Evolutionary conservation across 2,797 vertebrate genomes (phyloP).

Genomic region (Erpetoichthys calabaricus): DNA sequence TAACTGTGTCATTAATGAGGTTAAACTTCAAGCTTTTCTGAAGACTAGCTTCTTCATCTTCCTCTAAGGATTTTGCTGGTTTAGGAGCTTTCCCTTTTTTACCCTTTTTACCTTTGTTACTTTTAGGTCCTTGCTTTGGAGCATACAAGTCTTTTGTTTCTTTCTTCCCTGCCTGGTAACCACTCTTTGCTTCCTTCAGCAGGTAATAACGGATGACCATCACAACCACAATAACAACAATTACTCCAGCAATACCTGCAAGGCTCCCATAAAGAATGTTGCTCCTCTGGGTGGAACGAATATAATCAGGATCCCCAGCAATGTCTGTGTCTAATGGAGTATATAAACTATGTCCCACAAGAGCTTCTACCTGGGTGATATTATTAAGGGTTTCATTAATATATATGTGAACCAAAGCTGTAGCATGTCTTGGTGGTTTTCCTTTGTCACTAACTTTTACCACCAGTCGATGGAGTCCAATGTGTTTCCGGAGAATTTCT

Average conservation of each 20-base stretch:
- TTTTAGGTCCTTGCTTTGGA: slow-evolving; percentile 81
- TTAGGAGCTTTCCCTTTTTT: slow-evolving; percentile 89
- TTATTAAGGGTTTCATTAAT: slow-evolving; percentile 87
- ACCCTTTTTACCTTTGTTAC: slow-evolving; percentile 73
- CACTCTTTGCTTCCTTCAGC: slow-evolving; percentile 86
- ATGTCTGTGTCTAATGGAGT: slow-evolving; percentile 88
- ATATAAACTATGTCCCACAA: slow-evolving; percentile 88
- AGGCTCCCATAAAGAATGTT: slow-evolving; percentile 83
- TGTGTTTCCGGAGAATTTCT: slow-evolving; percentile 77
- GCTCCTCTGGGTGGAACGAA: slow-evolving; percentile 66
- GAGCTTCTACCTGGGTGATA: slow-evolving; percentile 71
- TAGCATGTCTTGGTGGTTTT: slow-evolving; percentile 77
- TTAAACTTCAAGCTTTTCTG: slow-evolving; percentile 93
- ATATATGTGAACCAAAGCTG: slow-evolving; percentile 81
- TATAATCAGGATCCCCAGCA: slow-evolving; percentile 82
- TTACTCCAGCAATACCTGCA: slow-evolving; percentile 73
- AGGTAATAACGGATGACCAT: slow-evolving; percentile 78
- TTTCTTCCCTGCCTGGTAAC: slow-evolving; percentile 93
- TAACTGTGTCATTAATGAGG: slow-evolving; percentile 77
- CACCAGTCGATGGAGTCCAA: slow-evolving; percentile 82
- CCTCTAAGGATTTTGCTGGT: slow-evolving; percentile 76
- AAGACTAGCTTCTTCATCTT: slow-evolving; percentile 77
- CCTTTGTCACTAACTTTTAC: slow-evolving; percentile 82
- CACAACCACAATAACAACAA: slow-evolving; percentile 75
- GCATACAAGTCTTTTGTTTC: slow-evolving; percentile 90